Evolutionary conservation across 2,113 vertebrate species (phyloP), one percentile per base, ranked within the genome.

Genomic region (Oreochromis tanganicae): DNA sequence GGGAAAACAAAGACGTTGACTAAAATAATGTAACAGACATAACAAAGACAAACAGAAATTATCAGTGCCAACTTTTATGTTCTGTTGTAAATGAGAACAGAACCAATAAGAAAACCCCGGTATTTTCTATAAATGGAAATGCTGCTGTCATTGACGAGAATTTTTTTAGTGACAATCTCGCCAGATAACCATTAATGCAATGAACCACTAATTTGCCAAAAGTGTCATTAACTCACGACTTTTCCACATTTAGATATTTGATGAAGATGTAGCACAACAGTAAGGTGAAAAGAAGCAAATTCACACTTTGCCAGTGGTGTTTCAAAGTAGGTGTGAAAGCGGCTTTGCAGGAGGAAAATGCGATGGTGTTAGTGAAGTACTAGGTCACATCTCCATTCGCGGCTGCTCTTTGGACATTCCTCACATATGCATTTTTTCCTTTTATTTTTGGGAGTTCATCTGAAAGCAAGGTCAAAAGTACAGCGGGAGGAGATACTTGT

Each of bases 241-340:
- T 32, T 54, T 86, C 78, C 59, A 71, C 29, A 80, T 90, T 89
- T 82, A 84, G 79, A 85, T 50, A 50, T 78, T 85, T 83, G 61
- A 85, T 78, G 85, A 86, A 81, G 56, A 84, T 29, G 84, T 27
- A 21, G 34, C 75, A 6, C 57, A 68, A 17, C 73, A 48, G 14
- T 3, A 7, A 75, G 27, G 63, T 82, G 63, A 59, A 29, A 68
- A 84, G 66, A 34, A 81, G 78, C 9, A 17, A 32, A 17, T 68
- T 93, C 84, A 83, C 90, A 87, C 87, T 29, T 21, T 78, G 13
- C n/a, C 32, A 13, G 55, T 4, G 4, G 82, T 41, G 63, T 66
- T 88, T 81, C 89, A 56, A 80, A 52, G 68, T 8, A 66, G 73
- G 85, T 92, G 87, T 84, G 89, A 91, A 84, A 88, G 43, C 59